Evolutionary conservation across 2,797 vertebrate species (phyloP).

Genomic region (Remorina albescens): DNA sequence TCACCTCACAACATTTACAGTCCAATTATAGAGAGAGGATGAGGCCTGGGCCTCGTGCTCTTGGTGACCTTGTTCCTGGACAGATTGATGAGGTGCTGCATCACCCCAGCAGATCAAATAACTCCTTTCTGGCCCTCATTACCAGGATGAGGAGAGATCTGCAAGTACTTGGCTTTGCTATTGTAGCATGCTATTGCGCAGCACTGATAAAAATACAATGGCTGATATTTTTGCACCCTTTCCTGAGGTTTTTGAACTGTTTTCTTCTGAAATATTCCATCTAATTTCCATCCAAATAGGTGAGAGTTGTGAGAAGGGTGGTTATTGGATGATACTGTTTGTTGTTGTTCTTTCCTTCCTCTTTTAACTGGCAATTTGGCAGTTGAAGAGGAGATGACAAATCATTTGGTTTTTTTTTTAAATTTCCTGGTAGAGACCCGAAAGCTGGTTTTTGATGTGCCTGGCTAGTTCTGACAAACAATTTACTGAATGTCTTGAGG

Average conservation of each 20-base stretch:
- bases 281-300: conserved; percentile 25
- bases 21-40: conserved; percentile 75
- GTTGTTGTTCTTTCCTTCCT: conserved; percentile 30
- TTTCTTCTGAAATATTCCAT: conserved; percentile 20
- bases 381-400: conserved; percentile 31
- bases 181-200: conserved; percentile 15
- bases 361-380: conserved; percentile 37
- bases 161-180: conserved; percentile 38
- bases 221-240: conserved; percentile 27
- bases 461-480: conserved; percentile 41
- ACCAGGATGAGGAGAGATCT: conserved; percentile 58
- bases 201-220: background rate
- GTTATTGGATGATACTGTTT: conserved; percentile 27
- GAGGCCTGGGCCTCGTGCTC: conserved; percentile 56
- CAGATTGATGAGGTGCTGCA: conserved; percentile 75
- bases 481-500: conserved; percentile 21
- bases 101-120: conserved; percentile 79
- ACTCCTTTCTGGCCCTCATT: conserved; percentile 76
- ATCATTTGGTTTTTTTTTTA: conserved; percentile 33
- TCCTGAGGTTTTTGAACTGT: conserved; percentile 16
- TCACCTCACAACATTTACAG: conserved; percentile 58
- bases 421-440: conserved; percentile 37
- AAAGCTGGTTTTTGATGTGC: conserved; percentile 1
- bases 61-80: conserved; percentile 75
- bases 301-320: conserved; percentile 21